Conservation (phyloP, 1,140 invertebrate species). For the Drosophila triauraria region DNA sequence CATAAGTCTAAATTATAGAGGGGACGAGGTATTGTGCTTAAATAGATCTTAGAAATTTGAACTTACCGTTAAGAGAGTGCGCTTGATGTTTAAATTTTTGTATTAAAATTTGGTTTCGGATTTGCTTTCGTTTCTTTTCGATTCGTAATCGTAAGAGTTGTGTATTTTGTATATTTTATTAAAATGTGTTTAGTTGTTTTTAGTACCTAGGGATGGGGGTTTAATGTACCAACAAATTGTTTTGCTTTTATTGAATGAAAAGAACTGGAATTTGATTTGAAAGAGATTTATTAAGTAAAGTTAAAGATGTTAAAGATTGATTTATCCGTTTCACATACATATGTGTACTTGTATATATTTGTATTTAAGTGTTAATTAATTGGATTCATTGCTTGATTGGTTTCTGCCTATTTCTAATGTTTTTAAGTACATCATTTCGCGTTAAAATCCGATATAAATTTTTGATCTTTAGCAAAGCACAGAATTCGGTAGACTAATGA, state of each 20-base stretch:
- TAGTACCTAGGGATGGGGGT: constrained; percentile 61
- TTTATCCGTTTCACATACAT: constrained; percentile 52
- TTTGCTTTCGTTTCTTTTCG: constrained; percentile 2
- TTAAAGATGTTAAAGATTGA: constrained; percentile 75
- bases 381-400: constrained; percentile 54
- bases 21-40: constrained; percentile 51
- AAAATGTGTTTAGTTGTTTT: constrained; percentile 37
- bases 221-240: constrained; percentile 23
- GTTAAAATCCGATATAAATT: constrained; percentile 21
- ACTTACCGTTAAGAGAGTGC: constrained; percentile 78
- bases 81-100: constrained; percentile 63
- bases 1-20: constrained; percentile 51
- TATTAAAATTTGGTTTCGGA: constrained; percentile 25
- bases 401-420: constrained; percentile 50
- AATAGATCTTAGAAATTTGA: constrained; percentile 76
- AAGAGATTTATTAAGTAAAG: constrained; percentile 84
- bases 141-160: constrained; percentile 14
- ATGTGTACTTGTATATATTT: constrained; percentile 37
- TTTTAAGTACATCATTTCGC: constrained; percentile 58
- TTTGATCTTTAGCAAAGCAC: constrained; percentile 64
- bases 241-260: constrained; percentile 57
- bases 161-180: constrained; percentile 39
- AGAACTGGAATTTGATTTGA: constrained; percentile 83
- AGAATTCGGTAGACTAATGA: constrained; percentile 15
- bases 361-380: constrained; percentile 56